A percentile compares a stretch with the other conserved stretches of the same genome.
phyloP scores from a whole-genome alignment of 2,888 invertebrate species.

The Napeogenes sylphis region DNA sequence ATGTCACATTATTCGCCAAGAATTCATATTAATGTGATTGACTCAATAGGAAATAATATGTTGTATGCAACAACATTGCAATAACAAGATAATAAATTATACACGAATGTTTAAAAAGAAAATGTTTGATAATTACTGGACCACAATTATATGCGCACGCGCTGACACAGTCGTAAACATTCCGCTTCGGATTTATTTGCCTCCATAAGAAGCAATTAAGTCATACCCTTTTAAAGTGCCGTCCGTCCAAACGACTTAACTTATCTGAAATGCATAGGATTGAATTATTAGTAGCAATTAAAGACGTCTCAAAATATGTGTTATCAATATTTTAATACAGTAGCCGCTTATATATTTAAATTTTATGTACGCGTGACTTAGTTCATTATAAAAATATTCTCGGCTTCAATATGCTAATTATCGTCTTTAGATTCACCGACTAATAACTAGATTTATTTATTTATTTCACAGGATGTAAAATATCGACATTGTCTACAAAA shows the following conservation, averaged over 20 bases:
- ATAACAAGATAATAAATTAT: not conserved
- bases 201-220: constrained; percentile 59
- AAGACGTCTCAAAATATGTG: constrained; percentile 65
- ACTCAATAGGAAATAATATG: not conserved
- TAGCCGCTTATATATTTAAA: constrained; percentile 71
- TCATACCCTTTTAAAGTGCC: constrained; percentile 58
- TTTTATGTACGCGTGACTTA: constrained; percentile 71
- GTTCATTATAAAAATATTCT: constrained; percentile 64
- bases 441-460: constrained; percentile 22
- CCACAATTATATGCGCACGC: constrained; percentile 53
- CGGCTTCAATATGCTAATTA: constrained; percentile 52
- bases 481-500: constrained; percentile 5
- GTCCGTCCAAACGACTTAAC: constrained; percentile 46
- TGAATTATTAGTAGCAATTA: constrained; percentile 73
- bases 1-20: constrained; percentile 32
- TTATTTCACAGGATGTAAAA: constrained; percentile 13
- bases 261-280: constrained; percentile 66
- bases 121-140: constrained; percentile 25
- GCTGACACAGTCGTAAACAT: constrained; percentile 46
- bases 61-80: not conserved
- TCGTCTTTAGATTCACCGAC: constrained; percentile 29
- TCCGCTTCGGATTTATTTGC: constrained; percentile 52
- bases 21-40: constrained; percentile 4
- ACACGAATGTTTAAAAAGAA: constrained; percentile 13
- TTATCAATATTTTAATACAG: constrained; percentile 76